Base-by-base conservation (phyloP, 2,797 vertebrate species). In the Remorina albescens region DNA sequence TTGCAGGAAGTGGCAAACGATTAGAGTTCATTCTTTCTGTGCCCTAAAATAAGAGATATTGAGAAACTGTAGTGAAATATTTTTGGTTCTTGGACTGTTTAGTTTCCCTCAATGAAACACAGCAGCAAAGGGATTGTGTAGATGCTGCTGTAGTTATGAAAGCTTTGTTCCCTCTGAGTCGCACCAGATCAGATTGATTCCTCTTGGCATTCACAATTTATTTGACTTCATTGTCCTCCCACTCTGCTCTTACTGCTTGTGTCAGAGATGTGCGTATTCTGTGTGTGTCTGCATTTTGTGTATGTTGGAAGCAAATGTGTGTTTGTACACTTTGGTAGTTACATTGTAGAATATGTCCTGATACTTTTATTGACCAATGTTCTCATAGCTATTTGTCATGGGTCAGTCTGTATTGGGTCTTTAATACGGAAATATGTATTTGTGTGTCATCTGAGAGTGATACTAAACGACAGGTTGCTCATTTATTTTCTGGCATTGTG, bases 161-260 rank as follows among this genome's bases (percentile, higher is more conserved):
- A 83, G 72, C 80, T 87, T 89, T 90, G 88, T 84, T 91, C 80
- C 65, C 85, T 77, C 78, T 63, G 64, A 86, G 86, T 87, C 82
- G 75, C 80, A 83, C 67, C 80, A 75, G 61, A 89, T 85, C 79
- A 91, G 85, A 93, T 90, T 92, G 90, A 93, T 94, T 85, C 88
- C 82, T 88, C 83, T 81, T 89, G 90, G 88, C 92, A 89, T 85
- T 87, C 83, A 85, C 89, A 88, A 91, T 93, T 92, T 83, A 92
- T 93, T 90, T 89, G 89, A 92, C 88, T 92, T 90, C 87, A 89
- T 84, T 88, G 89, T 91, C 91, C 91, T 90, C 91, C 91, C 86
- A 91, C 91, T 84, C 76, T 59, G 76, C 73, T 84, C 67, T 85
- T 81, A 68, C 76, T 75, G 82, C 85, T 81, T 79, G 73, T 93